Base-by-base conservation (phyloP, 2,888 invertebrate species). In the Mesorhabditis spiculigera region DNA sequence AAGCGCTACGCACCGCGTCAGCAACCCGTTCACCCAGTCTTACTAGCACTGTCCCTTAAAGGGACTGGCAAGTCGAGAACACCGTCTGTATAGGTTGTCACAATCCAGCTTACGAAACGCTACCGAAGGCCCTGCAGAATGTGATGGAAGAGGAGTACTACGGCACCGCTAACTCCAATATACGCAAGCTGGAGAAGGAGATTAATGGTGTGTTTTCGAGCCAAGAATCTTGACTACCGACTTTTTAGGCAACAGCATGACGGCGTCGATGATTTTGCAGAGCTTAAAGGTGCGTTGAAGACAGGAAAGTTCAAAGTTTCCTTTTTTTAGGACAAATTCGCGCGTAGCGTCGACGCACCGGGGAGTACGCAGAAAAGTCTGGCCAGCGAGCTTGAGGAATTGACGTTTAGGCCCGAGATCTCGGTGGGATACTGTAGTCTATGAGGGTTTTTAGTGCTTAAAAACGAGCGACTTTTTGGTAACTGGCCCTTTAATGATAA, bases 51-150 rank as follows among this genome's bases (percentile, higher is more conserved):
- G n/a, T n/a, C n/a, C n/a, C n/a, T n/a, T n/a, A n/a, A n/a, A n/a
- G n/a, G n/a, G n/a, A n/a, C n/a, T n/a, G n/a, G n/a, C n/a, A n/a
- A n/a, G n/a, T n/a, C n/a, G n/a, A n/a, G n/a, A n/a, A n/a, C n/a
- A n/a, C n/a, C n/a, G n/a, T n/a, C n/a, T n/a, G n/a, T n/a, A n/a
- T 13, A 50, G 50, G 50, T 67, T 41, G 44, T 45, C 68, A 63
- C 63, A 64, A 69, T 69, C 74, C 71, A 70, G 81, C 75, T 16
- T 83, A 81, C 69, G 82, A 83, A 68, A 70, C 81, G 16, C 75
- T 81, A 44, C 72, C 81, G 28, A 73, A 73, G 13, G 72, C 73
- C 13, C 70, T 80, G n/a, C 67, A 78, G 41, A 75, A 82, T 16
- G 72, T 74, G 10, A 77, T 78, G 6, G 77, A 77, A n/a, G 73